Percentiles rank a stretch among this genome's conserved stretches.
Evolutionary conservation across 2,797 vertebrate species (phyloP).

Genomic region (Gila robusta): DNA sequence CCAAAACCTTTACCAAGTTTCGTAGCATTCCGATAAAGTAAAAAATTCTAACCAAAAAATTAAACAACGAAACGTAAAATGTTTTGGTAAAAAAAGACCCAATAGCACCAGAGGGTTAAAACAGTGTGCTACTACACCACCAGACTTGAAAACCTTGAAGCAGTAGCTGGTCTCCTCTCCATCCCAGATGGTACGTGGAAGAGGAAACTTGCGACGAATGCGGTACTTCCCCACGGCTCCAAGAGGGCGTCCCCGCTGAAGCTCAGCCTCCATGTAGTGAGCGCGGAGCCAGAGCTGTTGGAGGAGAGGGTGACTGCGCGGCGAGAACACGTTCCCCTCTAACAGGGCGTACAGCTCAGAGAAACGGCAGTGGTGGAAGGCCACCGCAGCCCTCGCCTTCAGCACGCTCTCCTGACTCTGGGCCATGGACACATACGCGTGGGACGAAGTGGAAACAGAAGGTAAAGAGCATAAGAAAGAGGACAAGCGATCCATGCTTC

Average conservation of each 20-base stretch:
- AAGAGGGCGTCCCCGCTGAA: conserved; percentile 75
- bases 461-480: conserved; percentile 73
- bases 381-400: conserved; percentile 74
- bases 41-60: background rate
- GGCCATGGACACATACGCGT: conserved; percentile 54
- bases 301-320: conserved; percentile 73
- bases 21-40: background rate
- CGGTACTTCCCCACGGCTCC: conserved; percentile 80
- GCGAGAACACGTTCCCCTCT: conserved; percentile 74
- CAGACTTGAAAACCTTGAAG: conserved; percentile 72
- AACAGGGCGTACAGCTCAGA: conserved; percentile 74
- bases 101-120: background rate
- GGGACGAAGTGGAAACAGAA: conserved; percentile 46
- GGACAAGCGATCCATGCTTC: conserved; percentile 73
- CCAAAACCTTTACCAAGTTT: background rate
- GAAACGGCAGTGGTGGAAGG: conserved; percentile 77
- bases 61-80: background rate
- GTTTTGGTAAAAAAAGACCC: too few species aligned
- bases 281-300: conserved; percentile 80
- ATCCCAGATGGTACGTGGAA: conserved; percentile 79
- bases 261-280: conserved; percentile 76
- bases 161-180: conserved; percentile 81
- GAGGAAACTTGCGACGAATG: conserved; percentile 76
- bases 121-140: background rate
- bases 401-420: conserved; percentile 72